phyloP scores from a whole-genome alignment of 1,140 invertebrate genomes.

The Caerostris extrusa region DNA sequence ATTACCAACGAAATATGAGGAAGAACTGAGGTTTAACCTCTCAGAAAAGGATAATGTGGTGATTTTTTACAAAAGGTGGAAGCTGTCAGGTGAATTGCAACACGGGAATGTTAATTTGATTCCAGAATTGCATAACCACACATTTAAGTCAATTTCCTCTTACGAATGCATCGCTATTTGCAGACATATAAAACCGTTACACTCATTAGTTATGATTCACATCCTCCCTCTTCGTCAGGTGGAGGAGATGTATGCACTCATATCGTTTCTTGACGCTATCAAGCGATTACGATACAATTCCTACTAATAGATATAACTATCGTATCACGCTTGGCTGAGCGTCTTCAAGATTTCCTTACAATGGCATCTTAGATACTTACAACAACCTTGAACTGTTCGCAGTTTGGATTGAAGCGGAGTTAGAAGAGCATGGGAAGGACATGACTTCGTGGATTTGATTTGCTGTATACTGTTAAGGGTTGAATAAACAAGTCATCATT shows the following conservation, averaged over 20 bases:
- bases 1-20: too few relatives aligned
- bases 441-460: not conserved
- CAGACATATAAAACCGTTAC: not conserved
- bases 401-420: not conserved
- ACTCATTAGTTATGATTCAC: constrained; percentile 5
- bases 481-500: not conserved
- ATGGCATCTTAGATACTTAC: not conserved
- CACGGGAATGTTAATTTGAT: too few relatives aligned
- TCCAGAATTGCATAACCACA: not conserved
- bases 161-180: not conserved
- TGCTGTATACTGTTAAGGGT: not conserved
- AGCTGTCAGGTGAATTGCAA: too few relatives aligned
- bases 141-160: not conserved
- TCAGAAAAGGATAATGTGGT: too few relatives aligned
- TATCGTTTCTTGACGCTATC: not conserved
- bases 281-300: not conserved
- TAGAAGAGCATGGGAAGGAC: not conserved
- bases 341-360: not conserved
- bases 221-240: not conserved
- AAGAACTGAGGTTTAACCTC: too few relatives aligned
- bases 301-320: not conserved
- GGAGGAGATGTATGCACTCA: not conserved
- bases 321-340: not conserved
- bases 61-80: too few relatives aligned
- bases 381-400: not conserved